Evolutionary conservation across 2,797 vertebrate genomes (phyloP).

Genomic region (Tachyglossus aculeatus): DNA sequence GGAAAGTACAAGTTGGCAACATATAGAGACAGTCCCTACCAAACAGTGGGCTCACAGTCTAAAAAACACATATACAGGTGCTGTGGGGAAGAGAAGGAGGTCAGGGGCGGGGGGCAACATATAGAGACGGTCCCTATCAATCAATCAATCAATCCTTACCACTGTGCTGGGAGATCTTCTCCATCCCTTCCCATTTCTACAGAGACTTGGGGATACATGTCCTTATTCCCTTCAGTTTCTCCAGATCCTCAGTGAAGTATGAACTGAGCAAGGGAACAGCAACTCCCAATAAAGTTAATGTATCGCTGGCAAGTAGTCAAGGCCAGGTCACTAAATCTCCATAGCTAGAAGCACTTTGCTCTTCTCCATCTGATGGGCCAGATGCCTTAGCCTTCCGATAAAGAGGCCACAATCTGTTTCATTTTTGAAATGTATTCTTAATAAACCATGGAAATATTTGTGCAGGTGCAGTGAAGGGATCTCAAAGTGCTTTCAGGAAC

Average conservation of each 20-base stretch:
- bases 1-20: too few species aligned
- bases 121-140: too few species aligned
- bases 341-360: conserved; percentile 26
- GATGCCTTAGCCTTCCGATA: not conserved
- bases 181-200: not conserved
- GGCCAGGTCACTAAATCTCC: conserved; percentile 7
- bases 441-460: not conserved
- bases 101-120: too few species aligned
- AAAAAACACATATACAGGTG: too few species aligned
- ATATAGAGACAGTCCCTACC: too few species aligned
- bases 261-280: not conserved
- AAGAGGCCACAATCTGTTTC: not conserved
- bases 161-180: too few species aligned
- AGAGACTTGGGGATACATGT: not conserved
- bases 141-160: too few species aligned
- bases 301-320: conserved; percentile 19
- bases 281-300: not conserved
- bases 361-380: conserved; percentile 44
- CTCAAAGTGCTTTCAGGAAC: not conserved
- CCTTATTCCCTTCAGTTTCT: not conserved
- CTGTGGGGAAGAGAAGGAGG: too few species aligned
- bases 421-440: not conserved
- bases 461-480: not conserved
- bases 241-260: not conserved
- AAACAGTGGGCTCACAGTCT: too few species aligned